Evolutionary conservation across 2,888 invertebrate genomes (phyloP), one percentile per base, ranked within the genome.

Genomic region (Julus scandinavius): DNA sequence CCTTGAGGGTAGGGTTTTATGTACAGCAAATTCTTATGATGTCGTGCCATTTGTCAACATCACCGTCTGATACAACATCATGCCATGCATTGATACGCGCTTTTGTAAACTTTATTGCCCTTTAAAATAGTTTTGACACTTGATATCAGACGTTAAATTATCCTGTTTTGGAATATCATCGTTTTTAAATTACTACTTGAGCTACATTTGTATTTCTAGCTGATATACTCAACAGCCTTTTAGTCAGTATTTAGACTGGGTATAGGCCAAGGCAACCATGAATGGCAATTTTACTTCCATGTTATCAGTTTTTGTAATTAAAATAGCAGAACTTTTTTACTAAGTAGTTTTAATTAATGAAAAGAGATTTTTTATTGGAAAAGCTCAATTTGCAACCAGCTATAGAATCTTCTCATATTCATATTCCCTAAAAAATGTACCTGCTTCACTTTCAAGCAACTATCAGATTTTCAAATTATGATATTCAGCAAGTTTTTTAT

Each of bases 111-210:
- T 38, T 80, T 29, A 80, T 80, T 38, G 38, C 4, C 9, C 38
- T 80, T 80, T 38, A 80, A 11, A 80, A 80, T 80, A 80, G 80
- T 80, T 40, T 80, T 80, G 80, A 80, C 38, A 80, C 15, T 80
- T 38, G 38, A 80, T 38, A 80, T 15, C 38, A 40, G 38, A 40
- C 20, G 38, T 80, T 80, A 80, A 38, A 80, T 80, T 80, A 80
- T 15, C n/a, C 63, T 63, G 80, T 38, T 38, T 80, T 15, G 15
- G 38, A 29, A 15, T 40, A 40, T 29, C 13, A 80, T 38, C 38
- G 11, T 80, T 80, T 80, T 29, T 63, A 63, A n/a, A 63, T 20
- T 63, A 6, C 4, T 20, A 6, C 15, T 17, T 54, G 17, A 54
- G 54, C 54, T 13, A 54, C 3, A 54, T 54, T 54, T 13, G 54